Evolutionary conservation across 2,888 invertebrate species (phyloP).

Genomic region (Eupithecia subfuscata): DNA sequence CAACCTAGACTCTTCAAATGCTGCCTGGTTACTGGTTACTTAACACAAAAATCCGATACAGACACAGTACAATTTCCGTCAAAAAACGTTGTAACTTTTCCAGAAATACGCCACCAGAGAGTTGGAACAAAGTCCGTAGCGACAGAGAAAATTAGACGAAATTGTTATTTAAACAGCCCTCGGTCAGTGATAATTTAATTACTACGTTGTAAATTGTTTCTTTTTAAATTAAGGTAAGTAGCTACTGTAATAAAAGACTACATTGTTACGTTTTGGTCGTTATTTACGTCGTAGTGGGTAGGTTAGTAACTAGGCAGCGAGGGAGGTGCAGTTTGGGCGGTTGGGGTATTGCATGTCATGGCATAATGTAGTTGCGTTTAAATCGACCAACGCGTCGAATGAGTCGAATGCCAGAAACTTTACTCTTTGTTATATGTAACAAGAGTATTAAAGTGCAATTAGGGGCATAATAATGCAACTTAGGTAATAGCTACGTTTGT

Average conservation of each 20-base stretch:
- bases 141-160: conserved; percentile 30
- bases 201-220: conserved; percentile 23
- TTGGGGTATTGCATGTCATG: background rate
- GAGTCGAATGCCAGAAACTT: too few relatives aligned
- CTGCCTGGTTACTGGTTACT: background rate
- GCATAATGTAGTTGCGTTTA: background rate
- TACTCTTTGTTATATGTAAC: too few relatives aligned
- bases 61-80: background rate
- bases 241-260: background rate
- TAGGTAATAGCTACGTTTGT: too few relatives aligned
- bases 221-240: conserved; percentile 7
- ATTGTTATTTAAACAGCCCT: conserved; percentile 32
- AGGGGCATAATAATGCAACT: too few relatives aligned
- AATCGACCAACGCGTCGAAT: background rate
- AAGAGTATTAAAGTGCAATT: too few relatives aligned
- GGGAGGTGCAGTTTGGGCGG: background rate
- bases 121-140: conserved; percentile 15
- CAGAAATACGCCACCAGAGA: background rate
- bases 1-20: background rate
- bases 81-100: background rate
- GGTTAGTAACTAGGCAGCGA: background rate
- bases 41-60: background rate
- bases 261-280: background rate
- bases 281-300: background rate
- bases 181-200: conserved; percentile 31